Conservation (phyloP, 2,888 invertebrate species). For the Plagodis pulveraria region DNA sequence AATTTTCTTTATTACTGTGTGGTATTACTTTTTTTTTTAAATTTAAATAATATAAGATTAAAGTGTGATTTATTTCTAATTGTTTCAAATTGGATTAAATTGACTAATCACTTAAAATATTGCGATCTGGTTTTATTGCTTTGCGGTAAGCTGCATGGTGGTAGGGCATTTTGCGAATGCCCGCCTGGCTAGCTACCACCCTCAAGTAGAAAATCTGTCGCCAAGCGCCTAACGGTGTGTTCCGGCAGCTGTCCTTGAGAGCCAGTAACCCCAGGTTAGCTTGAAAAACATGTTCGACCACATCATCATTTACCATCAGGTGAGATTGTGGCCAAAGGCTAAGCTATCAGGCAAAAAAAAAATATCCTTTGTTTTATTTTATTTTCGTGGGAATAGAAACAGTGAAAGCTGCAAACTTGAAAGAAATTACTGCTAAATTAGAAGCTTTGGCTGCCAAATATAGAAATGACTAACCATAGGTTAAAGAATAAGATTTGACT, state of each 20-base stretch:
- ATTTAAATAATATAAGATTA: slow-evolving; percentile 23
- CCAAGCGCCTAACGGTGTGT: too few species aligned
- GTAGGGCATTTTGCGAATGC: too few species aligned
- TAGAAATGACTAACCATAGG: slow-evolving; percentile 56
- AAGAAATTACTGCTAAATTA: slow-evolving; percentile 87
- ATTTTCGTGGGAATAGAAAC: too few species aligned
- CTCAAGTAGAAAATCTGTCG: too few species aligned
- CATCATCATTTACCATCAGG: too few species aligned
- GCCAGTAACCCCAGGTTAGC: too few species aligned
- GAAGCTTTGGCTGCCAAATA: slow-evolving; percentile 85
- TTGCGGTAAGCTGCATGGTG: slow-evolving; percentile 63
- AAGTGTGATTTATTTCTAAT: slow-evolving; percentile 3
- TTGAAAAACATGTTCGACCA: too few species aligned
- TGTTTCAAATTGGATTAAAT: background rate
- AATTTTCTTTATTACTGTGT: slow-evolving; percentile 33
- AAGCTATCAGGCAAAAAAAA: too few species aligned
- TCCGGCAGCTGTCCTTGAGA: too few species aligned
- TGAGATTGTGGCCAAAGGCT: too few species aligned
- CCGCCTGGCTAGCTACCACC: too few species aligned
- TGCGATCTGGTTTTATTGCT: slow-evolving; percentile 49
- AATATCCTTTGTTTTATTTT: too few species aligned
- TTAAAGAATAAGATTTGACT: slow-evolving; percentile 39
- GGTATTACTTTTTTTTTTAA: slow-evolving; percentile 34
- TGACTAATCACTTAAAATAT: slow-evolving; percentile 22
- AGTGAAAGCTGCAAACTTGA: slow-evolving; percentile 91